Conservation (phyloP, 64 coral and sea anemone species). For the Platygyra sinensis region DNA sequence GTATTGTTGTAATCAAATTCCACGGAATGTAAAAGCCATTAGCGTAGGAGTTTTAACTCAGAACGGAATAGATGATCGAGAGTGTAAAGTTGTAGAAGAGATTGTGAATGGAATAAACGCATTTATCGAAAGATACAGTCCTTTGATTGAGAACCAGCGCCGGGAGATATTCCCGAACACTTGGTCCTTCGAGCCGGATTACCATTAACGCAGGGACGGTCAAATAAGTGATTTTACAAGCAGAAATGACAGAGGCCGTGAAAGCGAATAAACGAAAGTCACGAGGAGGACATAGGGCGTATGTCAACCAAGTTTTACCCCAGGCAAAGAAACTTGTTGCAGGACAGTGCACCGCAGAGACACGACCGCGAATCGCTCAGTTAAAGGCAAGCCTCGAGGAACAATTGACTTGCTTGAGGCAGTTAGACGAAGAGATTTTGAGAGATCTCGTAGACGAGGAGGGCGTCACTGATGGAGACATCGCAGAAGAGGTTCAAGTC, state of each 20-base stretch:
- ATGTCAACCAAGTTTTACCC: slow-evolving; percentile 2
- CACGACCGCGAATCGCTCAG: neutral
- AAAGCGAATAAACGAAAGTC: neutral
- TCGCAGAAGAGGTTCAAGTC: neutral
- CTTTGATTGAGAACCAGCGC: no score
- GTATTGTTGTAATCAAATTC: no score
- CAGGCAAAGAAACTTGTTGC: neutral
- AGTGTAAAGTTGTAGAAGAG: no score
- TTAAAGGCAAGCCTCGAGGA: neutral
- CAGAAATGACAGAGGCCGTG: neutral
- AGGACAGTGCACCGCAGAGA: neutral
- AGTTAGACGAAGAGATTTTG: neutral
- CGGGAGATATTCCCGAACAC: no score
- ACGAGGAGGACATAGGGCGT: neutral
- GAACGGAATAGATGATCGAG: no score
- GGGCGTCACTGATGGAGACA: neutral
- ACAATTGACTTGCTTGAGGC: neutral
- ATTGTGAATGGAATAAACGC: no score
- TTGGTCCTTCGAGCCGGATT: neutral
- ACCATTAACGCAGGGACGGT: neutral
- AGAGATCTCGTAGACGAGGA: neutral
- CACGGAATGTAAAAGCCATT: no score
- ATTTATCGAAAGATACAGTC: no score
- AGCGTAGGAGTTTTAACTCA: no score
- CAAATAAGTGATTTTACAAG: neutral